Conservation (phyloP, 2,797 vertebrate species). For the Ambastaia sidthimunki region DNA sequence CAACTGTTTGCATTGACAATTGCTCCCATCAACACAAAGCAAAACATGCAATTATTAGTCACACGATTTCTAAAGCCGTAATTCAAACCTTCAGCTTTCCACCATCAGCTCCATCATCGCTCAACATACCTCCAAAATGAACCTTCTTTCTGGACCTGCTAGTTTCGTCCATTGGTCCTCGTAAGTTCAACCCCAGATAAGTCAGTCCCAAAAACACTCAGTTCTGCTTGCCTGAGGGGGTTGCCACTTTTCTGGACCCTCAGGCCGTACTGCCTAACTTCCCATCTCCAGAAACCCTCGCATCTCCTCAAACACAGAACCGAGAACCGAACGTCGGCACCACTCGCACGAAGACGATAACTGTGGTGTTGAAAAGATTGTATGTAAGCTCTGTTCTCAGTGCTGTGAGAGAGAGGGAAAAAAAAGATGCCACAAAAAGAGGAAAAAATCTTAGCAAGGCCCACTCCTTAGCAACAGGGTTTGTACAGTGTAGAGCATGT, state of each 20-base stretch:
- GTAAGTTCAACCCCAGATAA: constrained; percentile 31
- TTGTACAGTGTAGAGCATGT: constrained; percentile 78
- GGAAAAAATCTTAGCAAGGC: constrained; percentile 74
- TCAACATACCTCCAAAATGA: constrained; percentile 78
- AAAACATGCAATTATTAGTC: no score
- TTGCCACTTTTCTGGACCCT: constrained; percentile 49
- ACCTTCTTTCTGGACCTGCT: constrained; percentile 77
- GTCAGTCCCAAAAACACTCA: constrained; percentile 51
- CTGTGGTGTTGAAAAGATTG: constrained; percentile 44
- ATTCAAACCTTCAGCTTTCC: no score
- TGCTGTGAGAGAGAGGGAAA: constrained; percentile 54
- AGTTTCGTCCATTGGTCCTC: constrained; percentile 72
- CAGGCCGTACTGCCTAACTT: constrained; percentile 55
- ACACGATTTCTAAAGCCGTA: no score
- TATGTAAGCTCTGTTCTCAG: constrained; percentile 57
- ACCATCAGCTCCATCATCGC: background rate
- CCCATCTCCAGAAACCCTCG: constrained; percentile 59
- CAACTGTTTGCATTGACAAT: no score
- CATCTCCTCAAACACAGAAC: constrained; percentile 37
- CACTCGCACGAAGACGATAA: constrained; percentile 36
- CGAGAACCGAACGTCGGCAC: constrained; percentile 44
- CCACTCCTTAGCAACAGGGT: constrained; percentile 75
- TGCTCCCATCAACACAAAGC: no score
- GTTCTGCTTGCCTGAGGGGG: constrained; percentile 41
- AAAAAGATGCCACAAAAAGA: constrained; percentile 53